Base-by-base conservation (phyloP, 1,140 invertebrate species). In the Drosophila nigrodunni region DNA sequence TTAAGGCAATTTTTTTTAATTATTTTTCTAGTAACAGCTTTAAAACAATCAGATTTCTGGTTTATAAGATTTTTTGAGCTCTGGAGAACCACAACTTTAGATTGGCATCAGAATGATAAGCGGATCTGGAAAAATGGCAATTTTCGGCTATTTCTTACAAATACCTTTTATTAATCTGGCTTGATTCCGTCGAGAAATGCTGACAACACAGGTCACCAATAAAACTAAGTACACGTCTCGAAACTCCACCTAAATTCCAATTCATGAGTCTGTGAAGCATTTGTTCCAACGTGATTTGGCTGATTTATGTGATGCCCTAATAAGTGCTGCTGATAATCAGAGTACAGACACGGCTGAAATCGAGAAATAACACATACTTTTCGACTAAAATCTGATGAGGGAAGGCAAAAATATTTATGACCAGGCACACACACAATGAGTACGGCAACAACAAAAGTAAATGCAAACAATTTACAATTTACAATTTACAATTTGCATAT, bases 281-380 rank as follows among this genome's bases (percentile, higher is more conserved):
- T 88, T 88, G 83, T 80, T 82, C 70, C 74, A 13, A 34, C 77
- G 77, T 88, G 83, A 88, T 83, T 88, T 80, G 60, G 77, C 83
- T 88, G 85, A 88, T 88, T 88, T 88, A 89, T 83, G 74, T 70
- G 44, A 11, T 73, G 18, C 30, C 70, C 71, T 79, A 74, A 82
- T 82, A 82, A 80, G 77, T 86, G 60, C 68, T 79, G 9, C 66
- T 55, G 82, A 76, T 85, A 75, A 78, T 81, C 82, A 60, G 57
- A 50, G 18, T 47, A 11, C 60, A 62, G 18, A 35, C 49, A 46
- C 10, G 25, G 54, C 15, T 15, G 18, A 8, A 46, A 35, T 69
- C 49, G 25, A 10, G 52, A 64, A 52, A 35, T 30, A 37, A 50
- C 18, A 35, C 47, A 65, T 66, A 11, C 54, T 80, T 69, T 66